Evolutionary conservation across 1,140 invertebrate species (phyloP).

Genomic region (Bicyclus anynana): DNA sequence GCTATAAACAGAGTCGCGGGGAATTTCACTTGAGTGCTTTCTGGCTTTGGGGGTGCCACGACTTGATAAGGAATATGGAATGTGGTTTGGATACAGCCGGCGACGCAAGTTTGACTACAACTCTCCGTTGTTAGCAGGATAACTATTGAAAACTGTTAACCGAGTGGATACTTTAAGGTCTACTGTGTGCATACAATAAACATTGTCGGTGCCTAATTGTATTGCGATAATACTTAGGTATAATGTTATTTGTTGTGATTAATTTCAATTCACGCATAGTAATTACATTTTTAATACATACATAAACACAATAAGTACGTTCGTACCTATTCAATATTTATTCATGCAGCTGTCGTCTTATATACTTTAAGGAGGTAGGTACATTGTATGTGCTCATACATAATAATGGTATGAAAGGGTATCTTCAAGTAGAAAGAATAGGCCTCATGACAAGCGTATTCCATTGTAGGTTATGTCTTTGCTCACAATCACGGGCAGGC

Average conservation of each 20-base stretch:
- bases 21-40: constrained; percentile 65
- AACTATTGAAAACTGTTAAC: not conserved
- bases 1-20: constrained; percentile 59
- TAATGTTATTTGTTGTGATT: not conserved
- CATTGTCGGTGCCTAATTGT: not conserved
- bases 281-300: too few relatives aligned
- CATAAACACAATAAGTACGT: too few relatives aligned
- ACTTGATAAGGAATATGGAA: constrained; percentile 38
- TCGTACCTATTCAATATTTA: too few relatives aligned
- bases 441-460: too few relatives aligned
- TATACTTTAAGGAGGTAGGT: too few relatives aligned
- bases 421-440: too few relatives aligned
- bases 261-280: not conserved
- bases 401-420: too few relatives aligned
- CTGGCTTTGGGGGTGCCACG: constrained; percentile 31
- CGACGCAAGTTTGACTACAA: not conserved
- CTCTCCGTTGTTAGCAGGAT: not conserved
- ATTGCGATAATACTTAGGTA: not conserved
- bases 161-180: not conserved
- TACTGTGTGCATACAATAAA: not conserved
- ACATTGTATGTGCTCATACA: too few relatives aligned
- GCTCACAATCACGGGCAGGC: too few relatives aligned
- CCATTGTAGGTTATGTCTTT: too few relatives aligned
- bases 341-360: too few relatives aligned
- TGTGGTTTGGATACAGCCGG: constrained; percentile 21